Conservation (phyloP, 2,888 invertebrate species). For the Callyntrura sp. region DNA sequence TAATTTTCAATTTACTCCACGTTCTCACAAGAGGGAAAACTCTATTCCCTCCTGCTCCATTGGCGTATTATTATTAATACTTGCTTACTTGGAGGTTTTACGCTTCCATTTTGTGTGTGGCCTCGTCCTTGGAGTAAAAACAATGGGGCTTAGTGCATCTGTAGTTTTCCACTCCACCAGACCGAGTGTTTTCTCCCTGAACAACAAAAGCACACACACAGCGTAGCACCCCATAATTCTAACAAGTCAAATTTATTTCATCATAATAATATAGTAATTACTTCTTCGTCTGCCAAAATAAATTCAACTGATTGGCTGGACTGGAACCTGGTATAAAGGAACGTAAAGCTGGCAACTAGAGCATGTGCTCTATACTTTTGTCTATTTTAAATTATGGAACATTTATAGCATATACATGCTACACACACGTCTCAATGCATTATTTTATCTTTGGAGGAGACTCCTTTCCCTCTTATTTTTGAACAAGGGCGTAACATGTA, state of each 20-base stretch:
- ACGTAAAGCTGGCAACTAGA: not conserved
- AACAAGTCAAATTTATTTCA: constrained; percentile 45
- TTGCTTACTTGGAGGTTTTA: not conserved
- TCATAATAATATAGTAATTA: constrained; percentile 59
- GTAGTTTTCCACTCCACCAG: not conserved
- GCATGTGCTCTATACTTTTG: not conserved
- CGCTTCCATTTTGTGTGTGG: constrained; percentile 42
- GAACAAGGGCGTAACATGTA: not conserved
- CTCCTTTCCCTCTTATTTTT: constrained; percentile 44
- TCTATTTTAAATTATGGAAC: not conserved
- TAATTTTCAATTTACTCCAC: constrained; percentile 79
- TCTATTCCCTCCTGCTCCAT: constrained; percentile 18
- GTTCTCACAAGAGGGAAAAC: constrained; percentile 12
- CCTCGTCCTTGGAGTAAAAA: constrained; percentile 51
- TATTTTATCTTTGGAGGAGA: too few relatives aligned
- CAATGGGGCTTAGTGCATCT: not conserved
- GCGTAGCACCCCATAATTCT: constrained; percentile 51
- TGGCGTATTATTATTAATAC: too few relatives aligned
- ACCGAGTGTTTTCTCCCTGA: not conserved
- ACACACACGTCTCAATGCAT: not conserved
- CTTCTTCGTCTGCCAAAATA: constrained; percentile 24
- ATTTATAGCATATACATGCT: not conserved
- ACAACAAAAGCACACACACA: constrained; percentile 12
- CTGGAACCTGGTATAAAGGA: not conserved
- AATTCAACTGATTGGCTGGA: constrained; percentile 41